Evolutionary conservation across 1,140 invertebrate species (phyloP).

Genomic region (Drosophila guanche): DNA sequence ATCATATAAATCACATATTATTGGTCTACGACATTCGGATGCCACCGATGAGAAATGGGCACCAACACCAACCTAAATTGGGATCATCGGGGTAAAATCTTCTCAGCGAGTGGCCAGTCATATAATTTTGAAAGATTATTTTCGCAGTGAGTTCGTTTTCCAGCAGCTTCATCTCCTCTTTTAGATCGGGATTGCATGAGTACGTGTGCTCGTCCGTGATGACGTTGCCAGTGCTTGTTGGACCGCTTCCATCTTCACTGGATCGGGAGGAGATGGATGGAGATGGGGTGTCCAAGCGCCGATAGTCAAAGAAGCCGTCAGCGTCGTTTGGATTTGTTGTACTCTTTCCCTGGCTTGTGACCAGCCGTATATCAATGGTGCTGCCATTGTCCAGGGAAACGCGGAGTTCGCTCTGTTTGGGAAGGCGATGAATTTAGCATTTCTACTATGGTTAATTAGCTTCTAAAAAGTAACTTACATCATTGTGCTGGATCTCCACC

Average conservation of each 20-base stretch:
- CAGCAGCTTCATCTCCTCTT: slow-evolving; percentile 71
- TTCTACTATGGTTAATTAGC: neutral
- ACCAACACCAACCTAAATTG: slow-evolving; percentile 60
- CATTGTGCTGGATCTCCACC: slow-evolving; percentile 64
- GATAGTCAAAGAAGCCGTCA: slow-evolving; percentile 54
- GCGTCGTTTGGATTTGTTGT: slow-evolving; percentile 56
- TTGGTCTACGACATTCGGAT: neutral
- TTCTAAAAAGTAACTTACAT: slow-evolving; percentile 20
- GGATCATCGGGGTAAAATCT: slow-evolving; percentile 81
- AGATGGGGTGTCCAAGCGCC: slow-evolving; percentile 65
- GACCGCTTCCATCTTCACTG: slow-evolving; percentile 46
- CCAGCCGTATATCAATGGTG: slow-evolving; percentile 78
- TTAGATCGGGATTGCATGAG: slow-evolving; percentile 74
- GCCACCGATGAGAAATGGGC: neutral
- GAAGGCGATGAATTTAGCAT: neutral
- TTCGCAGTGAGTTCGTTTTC: slow-evolving; percentile 78
- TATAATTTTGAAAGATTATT: slow-evolving; percentile 76
- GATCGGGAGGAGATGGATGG: slow-evolving; percentile 66
- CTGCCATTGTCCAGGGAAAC: slow-evolving; percentile 78
- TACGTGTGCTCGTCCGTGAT: slow-evolving; percentile 78
- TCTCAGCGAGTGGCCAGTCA: slow-evolving; percentile 68
- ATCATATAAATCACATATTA: neutral
- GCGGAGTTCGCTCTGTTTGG: slow-evolving; percentile 46
- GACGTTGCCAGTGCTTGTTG: slow-evolving; percentile 60
- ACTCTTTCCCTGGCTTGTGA: slow-evolving; percentile 73